Evolutionary conservation across 23 tunicate genomes (phyloP).

Genomic region (Trididemnum miniatum): DNA sequence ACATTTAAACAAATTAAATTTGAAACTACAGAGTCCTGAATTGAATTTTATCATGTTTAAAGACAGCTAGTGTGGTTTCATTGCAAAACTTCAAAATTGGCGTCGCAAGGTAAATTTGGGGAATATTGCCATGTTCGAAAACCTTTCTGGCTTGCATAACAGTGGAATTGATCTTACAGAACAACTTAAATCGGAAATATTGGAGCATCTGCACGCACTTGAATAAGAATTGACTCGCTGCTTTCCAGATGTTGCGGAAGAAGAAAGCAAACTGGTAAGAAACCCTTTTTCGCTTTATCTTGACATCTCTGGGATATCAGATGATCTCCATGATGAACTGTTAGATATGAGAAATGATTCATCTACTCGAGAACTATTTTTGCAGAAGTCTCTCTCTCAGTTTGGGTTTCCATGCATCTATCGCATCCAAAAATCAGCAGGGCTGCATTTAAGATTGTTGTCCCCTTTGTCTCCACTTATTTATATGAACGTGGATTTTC

Average conservation of each 20-base stretch:
- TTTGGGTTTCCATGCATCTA: not conserved
- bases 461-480: not conserved
- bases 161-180: not conserved
- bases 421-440: no score
- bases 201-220: not conserved
- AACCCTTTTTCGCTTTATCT: not conserved
- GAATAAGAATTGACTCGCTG: constrained; percentile 1
- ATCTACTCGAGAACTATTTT: not conserved
- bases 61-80: not conserved
- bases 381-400: not conserved
- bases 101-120: not conserved
- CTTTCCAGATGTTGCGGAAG: not conserved
- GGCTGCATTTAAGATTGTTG: no score
- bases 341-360: constrained; percentile 6
- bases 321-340: constrained; percentile 14
- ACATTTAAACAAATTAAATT: not conserved
- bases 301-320: constrained; percentile 9
- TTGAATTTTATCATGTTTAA: not conserved
- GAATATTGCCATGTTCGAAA: constrained; percentile 2
- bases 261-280: not conserved
- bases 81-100: not conserved
- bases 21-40: no score
- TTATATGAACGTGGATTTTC: not conserved
- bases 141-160: constrained; percentile 3
- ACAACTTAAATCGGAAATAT: not conserved